Evolutionary conservation across 2,797 vertebrate genomes (phyloP).

Genomic region (Epinephelus coioides): DNA sequence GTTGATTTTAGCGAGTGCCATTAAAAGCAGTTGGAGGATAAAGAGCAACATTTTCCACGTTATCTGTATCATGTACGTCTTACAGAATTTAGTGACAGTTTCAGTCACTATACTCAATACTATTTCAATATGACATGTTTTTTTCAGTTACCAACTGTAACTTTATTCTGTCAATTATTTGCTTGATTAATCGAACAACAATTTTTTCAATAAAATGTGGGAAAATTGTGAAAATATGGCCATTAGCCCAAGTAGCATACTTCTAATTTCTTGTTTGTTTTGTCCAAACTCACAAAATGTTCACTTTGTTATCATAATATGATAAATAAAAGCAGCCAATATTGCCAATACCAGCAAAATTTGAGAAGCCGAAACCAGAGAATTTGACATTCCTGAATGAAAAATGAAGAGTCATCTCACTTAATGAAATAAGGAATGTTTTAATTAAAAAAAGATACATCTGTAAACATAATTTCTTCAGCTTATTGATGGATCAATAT

Average conservation of each 20-base stretch:
- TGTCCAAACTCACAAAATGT: background rate
- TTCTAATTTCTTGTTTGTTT: background rate
- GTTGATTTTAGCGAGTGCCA: too few species aligned
- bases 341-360: background rate
- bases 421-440: background rate
- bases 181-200: background rate
- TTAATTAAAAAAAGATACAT: background rate
- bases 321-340: background rate
- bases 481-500: background rate
- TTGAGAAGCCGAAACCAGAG: too few species aligned
- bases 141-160: too few species aligned
- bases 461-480: background rate
- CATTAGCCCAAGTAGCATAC: background rate
- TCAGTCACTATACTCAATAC: too few species aligned
- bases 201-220: background rate
- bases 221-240: background rate
- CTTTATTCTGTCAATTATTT: background rate
- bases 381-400: background rate
- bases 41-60: too few species aligned
- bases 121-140: too few species aligned
- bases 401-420: background rate
- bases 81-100: too few species aligned
- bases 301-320: background rate
- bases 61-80: too few species aligned
- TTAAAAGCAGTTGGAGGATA: too few species aligned